These are phyloP conservation scores for Pelecanus crispus DNA, from an alignment of 2,113 vertebrate genomes.

Conservation along the genomic window DNA sequence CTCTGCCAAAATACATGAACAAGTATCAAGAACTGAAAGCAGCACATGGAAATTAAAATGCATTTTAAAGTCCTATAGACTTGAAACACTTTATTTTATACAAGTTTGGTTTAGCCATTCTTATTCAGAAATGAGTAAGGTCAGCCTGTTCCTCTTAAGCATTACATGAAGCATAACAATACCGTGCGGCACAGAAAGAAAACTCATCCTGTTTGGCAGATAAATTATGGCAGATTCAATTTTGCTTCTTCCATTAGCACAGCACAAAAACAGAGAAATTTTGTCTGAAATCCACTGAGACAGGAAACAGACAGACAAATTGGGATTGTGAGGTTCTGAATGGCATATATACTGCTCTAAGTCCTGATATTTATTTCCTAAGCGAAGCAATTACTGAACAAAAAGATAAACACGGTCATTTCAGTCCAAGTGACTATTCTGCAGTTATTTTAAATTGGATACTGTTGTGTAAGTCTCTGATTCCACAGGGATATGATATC, in stretches of 20 bases:
- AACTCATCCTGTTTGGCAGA: neutral
- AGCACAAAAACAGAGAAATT: neutral
- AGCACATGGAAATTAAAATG: neutral
- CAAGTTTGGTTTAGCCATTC: neutral
- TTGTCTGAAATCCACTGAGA: neutral
- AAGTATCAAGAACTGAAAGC: neutral
- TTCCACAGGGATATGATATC: neutral
- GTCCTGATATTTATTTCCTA: neutral
- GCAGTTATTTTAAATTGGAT: neutral
- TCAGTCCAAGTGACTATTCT: neutral
- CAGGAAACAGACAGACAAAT: neutral
- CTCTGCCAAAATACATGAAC: accelerated
- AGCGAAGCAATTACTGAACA: neutral
- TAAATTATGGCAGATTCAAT: neutral
- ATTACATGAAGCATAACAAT: neutral
- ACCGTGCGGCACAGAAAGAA: neutral
- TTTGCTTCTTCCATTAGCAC: neutral
- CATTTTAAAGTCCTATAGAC: neutral
- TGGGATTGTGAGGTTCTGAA: neutral
- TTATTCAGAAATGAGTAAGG: neutral
- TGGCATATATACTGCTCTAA: neutral
- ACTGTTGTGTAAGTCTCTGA: neutral
- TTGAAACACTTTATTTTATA: neutral
- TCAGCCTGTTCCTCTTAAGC: neutral
- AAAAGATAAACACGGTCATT: neutral